These are phyloP conservation scores for Eristalis arbustorum DNA, from an alignment of 2,888 invertebrate genomes.

Conservation along the genomic window DNA sequence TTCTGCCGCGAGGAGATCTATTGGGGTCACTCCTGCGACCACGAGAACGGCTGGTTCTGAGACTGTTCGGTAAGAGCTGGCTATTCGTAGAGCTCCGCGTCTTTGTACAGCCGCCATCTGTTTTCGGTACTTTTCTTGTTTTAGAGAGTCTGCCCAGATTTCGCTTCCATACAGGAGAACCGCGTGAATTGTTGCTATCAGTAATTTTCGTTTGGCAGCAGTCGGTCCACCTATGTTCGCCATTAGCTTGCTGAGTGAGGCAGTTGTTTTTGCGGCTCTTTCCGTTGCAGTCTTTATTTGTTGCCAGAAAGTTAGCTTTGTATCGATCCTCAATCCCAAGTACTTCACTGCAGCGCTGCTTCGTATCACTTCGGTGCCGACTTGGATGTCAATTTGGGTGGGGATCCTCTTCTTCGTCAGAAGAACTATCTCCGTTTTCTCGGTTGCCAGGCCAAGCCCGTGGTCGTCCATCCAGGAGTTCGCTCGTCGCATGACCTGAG, in stretches of 20 bases:
- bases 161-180: background rate
- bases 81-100: background rate
- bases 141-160: background rate
- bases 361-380: too few species aligned
- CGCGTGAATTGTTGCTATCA: background rate
- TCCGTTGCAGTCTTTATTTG: background rate
- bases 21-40: background rate
- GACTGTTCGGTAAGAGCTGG: background rate
- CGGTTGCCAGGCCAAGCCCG: too few species aligned
- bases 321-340: too few species aligned
- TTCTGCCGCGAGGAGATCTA: background rate
- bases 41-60: background rate
- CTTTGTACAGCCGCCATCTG: background rate
- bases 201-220: background rate
- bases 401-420: too few species aligned
- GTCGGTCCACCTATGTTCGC: background rate
- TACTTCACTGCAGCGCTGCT: background rate
- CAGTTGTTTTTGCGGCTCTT: background rate
- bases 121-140: background rate
- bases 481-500: too few species aligned
- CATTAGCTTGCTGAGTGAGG: background rate
- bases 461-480: too few species aligned
- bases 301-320: background rate
- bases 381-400: too few species aligned
- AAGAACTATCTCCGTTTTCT: too few species aligned